Evolutionary conservation across 2,888 invertebrate genomes (phyloP), one percentile per base, ranked within the genome.

Genomic region (Limnephilus auricula): DNA sequence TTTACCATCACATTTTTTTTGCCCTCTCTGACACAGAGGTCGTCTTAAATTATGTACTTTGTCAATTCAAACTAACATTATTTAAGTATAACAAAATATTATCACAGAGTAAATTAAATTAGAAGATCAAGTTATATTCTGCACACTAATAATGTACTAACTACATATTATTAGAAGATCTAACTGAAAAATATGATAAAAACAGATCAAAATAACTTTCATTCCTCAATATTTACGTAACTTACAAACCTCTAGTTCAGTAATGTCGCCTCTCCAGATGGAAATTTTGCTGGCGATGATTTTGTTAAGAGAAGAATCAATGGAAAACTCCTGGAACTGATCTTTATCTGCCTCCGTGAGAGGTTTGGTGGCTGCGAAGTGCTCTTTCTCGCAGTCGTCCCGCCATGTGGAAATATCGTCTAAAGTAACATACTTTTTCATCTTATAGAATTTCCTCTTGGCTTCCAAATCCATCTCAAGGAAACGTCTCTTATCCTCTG

Each of bases 191-290:
- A 45, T 45, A 15, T n/a, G 18, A 65, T 65, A 65, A 65, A 9
- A 65, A n/a, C 9, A n/a, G n/a, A 65, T 0, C 9, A 65, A 25
- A 25, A 65, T 25, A 25, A 25, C 9, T 9, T 65, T 25, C 25
- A 65, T 25, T 65, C 18, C 25, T 9, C 2, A 6, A 65, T 65
- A 50, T 82, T 45, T 79, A 65, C 6, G 25, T 65, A 25, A 65
- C 9, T 37, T 91, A 92, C 93, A 93, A 94, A 96, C 97, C 96
- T 98, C 98, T 85, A 99, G 95, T 89, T 96, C 96, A 0, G 98
- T 99, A 37, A 99, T 98, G 94, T 99, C 98, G 2, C 98, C 98
- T 94, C 95, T 95, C 95, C 97, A 98, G 92, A 97, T 94, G 12
- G 97, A 97, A 84, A 98, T 95, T 94, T 96, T 97, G n/a, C 96